Evolutionary conservation across 2,888 invertebrate species (phyloP).

Genomic region (Dryocosmus kuriphilus): DNA sequence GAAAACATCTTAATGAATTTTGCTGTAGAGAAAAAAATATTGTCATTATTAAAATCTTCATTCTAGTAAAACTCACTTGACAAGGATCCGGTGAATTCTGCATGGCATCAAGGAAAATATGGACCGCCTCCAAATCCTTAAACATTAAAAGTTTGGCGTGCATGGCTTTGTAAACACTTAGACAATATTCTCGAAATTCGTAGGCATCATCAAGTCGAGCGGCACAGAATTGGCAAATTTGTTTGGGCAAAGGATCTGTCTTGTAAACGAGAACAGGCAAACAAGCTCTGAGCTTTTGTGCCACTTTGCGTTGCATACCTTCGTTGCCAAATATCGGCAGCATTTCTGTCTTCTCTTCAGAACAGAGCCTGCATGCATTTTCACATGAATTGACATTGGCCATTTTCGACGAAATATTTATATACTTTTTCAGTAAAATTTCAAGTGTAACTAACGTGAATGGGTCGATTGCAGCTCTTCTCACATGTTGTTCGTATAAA

Average conservation of each 20-base stretch:
- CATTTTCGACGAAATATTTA: conserved; percentile 45
- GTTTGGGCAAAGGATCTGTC: conserved; percentile 72
- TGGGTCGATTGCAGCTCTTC: background rate
- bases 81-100: conserved; percentile 71
- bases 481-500: conserved; percentile 11
- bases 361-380: conserved; percentile 68
- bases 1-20: too few relatives aligned
- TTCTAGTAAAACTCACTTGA: conserved; percentile 60
- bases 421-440: background rate
- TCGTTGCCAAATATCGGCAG: conserved; percentile 70
- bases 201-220: conserved; percentile 70
- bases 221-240: conserved; percentile 73
- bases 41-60: too few relatives aligned
- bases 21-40: too few relatives aligned
- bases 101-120: conserved; percentile 71
- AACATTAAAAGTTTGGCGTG: conserved; percentile 61
- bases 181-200: conserved; percentile 69
- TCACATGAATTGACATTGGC: conserved; percentile 62
- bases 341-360: conserved; percentile 69
- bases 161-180: conserved; percentile 69
- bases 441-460: background rate
- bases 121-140: conserved; percentile 63
- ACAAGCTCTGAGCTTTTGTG: conserved; percentile 69
- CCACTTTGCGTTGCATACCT: conserved; percentile 67
- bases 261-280: conserved; percentile 71